A percentile compares a stretch with the other conserved stretches of the same genome.
Evolutionary conservation across 2,888 invertebrate genomes (phyloP).

Genomic region (Lordiphosa fenestrarum): DNA sequence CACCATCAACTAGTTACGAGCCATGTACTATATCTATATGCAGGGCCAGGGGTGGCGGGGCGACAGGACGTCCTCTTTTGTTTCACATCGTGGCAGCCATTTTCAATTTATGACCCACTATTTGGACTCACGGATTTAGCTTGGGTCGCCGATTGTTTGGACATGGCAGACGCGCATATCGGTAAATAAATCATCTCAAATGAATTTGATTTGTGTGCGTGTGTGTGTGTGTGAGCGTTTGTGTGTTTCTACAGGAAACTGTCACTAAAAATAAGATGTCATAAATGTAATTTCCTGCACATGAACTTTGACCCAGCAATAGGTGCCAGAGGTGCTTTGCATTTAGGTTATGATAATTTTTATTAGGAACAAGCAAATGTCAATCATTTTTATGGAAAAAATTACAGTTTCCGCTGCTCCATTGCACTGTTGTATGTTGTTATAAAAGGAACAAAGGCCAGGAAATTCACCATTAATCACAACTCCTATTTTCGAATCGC

Average conservation of each 20-base stretch:
- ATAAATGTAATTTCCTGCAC: slow-evolving; percentile 51
- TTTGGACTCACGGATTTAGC: slow-evolving; percentile 22
- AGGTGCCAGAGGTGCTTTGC: not conserved
- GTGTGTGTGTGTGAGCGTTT: slow-evolving; percentile 18
- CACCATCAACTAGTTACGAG: slow-evolving; percentile 52
- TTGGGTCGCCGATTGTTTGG: slow-evolving; percentile 7
- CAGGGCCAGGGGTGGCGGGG: not conserved
- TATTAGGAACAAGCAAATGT: no score
- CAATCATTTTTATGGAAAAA: no score
- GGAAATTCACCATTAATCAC: no score
- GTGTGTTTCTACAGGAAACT: slow-evolving; percentile 36
- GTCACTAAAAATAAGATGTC: slow-evolving; percentile 51
- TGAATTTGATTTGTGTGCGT: slow-evolving; percentile 36
- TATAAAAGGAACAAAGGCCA: no score
- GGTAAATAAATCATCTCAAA: slow-evolving; percentile 60
- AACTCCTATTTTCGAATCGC: no score
- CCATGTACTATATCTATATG: slow-evolving; percentile 8
- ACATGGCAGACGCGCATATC: slow-evolving; percentile 29
- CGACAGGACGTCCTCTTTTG: slow-evolving; percentile 12
- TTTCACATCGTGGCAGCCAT: slow-evolving; percentile 42
- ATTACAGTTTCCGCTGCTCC: no score
- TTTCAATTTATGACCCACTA: slow-evolving; percentile 60
- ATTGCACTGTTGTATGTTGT: no score
- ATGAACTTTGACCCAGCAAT: no score
- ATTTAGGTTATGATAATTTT: not conserved